These are phyloP conservation scores for Campaea margaritaria DNA, from an alignment of 2,888 invertebrate genomes.

Conservation along the genomic window DNA sequence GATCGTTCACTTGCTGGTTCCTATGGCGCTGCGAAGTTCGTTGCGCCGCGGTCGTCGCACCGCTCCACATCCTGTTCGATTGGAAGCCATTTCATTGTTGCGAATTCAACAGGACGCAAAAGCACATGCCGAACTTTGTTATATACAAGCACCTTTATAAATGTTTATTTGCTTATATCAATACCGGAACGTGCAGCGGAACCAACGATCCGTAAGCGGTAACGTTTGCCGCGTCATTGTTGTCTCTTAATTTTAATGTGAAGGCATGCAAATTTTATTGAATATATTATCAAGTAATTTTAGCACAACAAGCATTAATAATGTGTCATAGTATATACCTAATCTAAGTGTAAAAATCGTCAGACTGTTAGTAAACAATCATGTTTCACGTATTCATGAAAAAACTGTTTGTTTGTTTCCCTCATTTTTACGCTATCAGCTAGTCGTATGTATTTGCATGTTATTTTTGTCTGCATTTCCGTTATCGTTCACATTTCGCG, in stretches of 20 bases:
- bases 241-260: conserved; percentile 44
- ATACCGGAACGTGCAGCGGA: conserved; percentile 46
- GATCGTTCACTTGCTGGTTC: conserved; percentile 50
- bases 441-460: conserved; percentile 24
- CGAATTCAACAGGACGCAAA: conserved; percentile 50
- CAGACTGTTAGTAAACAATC: conserved; percentile 32
- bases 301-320: too few relatives aligned
- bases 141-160: conserved; percentile 48
- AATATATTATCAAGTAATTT: conserved; percentile 24
- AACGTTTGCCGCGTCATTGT: conserved; percentile 55
- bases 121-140: conserved; percentile 39
- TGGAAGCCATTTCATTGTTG: conserved; percentile 65
- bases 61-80: conserved; percentile 72
- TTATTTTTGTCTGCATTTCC: conserved; percentile 33
- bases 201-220: conserved; percentile 49
- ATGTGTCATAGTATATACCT: not conserved
- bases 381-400: not conserved
- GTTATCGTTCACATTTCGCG: conserved; percentile 36
- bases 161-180: conserved; percentile 53
- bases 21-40: conserved; percentile 64
- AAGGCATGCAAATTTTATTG: conserved; percentile 33
- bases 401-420: conserved; percentile 37
- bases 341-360: conserved; percentile 2
- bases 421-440: conserved; percentile 32
- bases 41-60: conserved; percentile 72